Conservation (phyloP, 2,797 vertebrate genomes). For the Urocyon cinereoargenteus region DNA sequence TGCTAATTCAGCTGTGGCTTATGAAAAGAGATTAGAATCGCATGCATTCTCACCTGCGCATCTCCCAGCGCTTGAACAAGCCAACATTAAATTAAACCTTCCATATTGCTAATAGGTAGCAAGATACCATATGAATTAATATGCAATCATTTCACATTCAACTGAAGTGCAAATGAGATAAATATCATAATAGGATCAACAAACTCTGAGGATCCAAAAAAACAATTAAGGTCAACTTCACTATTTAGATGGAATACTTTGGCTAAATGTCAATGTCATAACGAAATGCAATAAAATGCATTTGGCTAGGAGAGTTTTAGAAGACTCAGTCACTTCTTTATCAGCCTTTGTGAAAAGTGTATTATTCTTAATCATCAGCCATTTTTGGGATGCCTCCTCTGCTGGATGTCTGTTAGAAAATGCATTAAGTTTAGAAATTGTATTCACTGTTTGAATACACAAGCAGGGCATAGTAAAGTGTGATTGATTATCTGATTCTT, state of each 20-base stretch:
- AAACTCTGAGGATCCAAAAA: slow-evolving; percentile 58
- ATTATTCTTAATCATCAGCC: slow-evolving; percentile 66
- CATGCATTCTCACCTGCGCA: neutral
- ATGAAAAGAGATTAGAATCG: slow-evolving; percentile 61
- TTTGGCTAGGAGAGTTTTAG: slow-evolving; percentile 7
- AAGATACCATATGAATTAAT: slow-evolving; percentile 25
- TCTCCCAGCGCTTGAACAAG: neutral
- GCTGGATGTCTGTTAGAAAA: slow-evolving; percentile 61
- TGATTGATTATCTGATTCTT: slow-evolving; percentile 73
- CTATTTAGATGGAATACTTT: slow-evolving; percentile 17
- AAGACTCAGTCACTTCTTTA: neutral
- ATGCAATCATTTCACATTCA: neutral
- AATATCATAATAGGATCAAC: slow-evolving; percentile 70
- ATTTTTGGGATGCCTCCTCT: neutral
- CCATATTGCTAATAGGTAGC: slow-evolving; percentile 41
- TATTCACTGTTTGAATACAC: slow-evolving; percentile 65
- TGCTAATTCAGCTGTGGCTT: slow-evolving; percentile 52
- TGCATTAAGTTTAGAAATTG: slow-evolving; percentile 65
- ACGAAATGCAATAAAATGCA: slow-evolving; percentile 10
- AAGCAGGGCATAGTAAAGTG: slow-evolving; percentile 56
- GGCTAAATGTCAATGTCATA: slow-evolving; percentile 46
- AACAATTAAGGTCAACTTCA: slow-evolving; percentile 18
- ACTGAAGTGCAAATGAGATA: slow-evolving; percentile 54
- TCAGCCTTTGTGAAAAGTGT: slow-evolving; percentile 60
- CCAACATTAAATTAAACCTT: slow-evolving; percentile 52